A percentile compares a stretch with the other conserved stretches of the same genome.
phyloP scores from a whole-genome alignment of 1,140 invertebrate species.

The Dinoponera quadriceps region DNA sequence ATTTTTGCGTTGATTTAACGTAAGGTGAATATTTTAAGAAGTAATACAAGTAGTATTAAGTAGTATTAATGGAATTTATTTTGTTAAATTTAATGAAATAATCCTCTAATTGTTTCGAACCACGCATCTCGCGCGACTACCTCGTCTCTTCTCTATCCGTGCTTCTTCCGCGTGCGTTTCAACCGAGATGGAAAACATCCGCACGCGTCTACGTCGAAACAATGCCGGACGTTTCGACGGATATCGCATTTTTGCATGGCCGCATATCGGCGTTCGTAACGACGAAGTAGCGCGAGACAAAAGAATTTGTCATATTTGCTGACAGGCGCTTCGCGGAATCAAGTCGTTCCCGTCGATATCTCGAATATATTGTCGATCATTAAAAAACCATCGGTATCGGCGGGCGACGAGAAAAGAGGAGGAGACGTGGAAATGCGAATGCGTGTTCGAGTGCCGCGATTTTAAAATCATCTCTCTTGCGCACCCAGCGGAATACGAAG shows the following conservation, averaged over 20 bases:
- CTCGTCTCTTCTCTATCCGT: not conserved
- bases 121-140: too few species aligned
- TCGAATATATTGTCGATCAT: not conserved
- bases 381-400: too few species aligned
- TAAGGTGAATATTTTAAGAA: too few species aligned
- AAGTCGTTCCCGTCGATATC: not conserved
- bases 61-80: too few species aligned
- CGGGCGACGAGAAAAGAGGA: too few species aligned
- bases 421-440: slow-evolving; percentile 21
- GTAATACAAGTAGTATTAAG: too few species aligned
- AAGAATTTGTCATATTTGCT: slow-evolving; percentile 8
- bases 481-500: slow-evolving; percentile 37
- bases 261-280: not conserved
- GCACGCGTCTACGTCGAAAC: not conserved
- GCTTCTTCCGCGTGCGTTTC: not conserved
- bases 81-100: too few species aligned
- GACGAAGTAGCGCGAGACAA: not conserved
- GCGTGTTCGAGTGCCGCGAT: slow-evolving; percentile 16
- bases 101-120: too few species aligned
- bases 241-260: not conserved
- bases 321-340: not conserved
- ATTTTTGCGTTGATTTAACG: too few species aligned
- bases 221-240: slow-evolving; percentile 8
- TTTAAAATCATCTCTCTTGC: slow-evolving; percentile 48
- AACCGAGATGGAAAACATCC: not conserved